Evolutionary conservation across 2,113 vertebrate genomes (phyloP), one percentile per base, ranked within the genome.

Genomic region (Rhipidura dahli): DNA sequence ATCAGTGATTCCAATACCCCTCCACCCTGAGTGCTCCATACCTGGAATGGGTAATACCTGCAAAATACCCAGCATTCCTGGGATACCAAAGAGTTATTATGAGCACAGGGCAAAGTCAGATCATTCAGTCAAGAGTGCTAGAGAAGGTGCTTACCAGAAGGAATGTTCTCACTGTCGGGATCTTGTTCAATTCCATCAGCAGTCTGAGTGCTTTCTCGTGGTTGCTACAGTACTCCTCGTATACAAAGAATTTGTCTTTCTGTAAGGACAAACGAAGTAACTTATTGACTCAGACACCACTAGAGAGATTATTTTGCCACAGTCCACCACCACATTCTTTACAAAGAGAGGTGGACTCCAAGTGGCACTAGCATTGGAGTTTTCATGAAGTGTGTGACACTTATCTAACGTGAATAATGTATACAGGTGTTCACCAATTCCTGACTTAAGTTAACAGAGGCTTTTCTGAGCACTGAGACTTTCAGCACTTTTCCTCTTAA

Each of bases 221-320:
- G 97, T 99, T 99, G 94, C 99, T 99, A 97, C 99, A 99, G 96
- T 99, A 99, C 85, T 99, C 99, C 77, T 99, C 98, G 0, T 99
- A 99, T 26, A 99, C 99, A 8, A 98, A 99, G 97, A 99, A 99
- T 83, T 98, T 98, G 85, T 98, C 98, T 97, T 98, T 99, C 99
- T 99, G 98, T 75, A 97, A 98, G 94, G 97, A 95, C 96, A 97
- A 83, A 90, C 53, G 30, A 33, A 83, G 82, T 11, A 44, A 83
- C 12, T 79, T 79, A 44, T 66, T 87, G 64, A 94, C 83, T 64
- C 87, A 81, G 79, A 73, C 66, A 75, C 57, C 88, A 44, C 50
- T 77, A 39, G 23, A 87, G 27, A 77, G 68, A 56, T 15, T 73
- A 21, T 81, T 88, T 49, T 63, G 22, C 39, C 53, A n/a, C 28